phyloP scores from a whole-genome alignment of 2,888 invertebrate genomes.

The Drosophila siamana region DNA sequence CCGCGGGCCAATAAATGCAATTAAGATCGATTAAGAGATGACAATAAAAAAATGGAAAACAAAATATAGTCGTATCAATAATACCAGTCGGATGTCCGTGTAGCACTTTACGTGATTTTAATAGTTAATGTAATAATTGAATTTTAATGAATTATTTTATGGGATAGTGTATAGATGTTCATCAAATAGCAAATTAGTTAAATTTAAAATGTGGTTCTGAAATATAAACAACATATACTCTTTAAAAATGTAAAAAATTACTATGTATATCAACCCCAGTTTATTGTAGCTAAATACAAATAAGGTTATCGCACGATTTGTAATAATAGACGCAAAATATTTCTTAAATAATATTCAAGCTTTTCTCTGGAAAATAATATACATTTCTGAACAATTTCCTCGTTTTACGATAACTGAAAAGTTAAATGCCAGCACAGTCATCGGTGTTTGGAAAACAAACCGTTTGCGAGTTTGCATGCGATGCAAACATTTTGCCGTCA shows the following conservation, averaged over 20 bases:
- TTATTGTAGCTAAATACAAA: no score
- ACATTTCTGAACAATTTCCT: neutral
- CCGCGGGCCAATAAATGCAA: slow-evolving; percentile 49
- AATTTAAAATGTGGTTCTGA: no score
- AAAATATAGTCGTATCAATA: neutral
- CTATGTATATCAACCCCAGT: no score
- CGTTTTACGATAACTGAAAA: slow-evolving; percentile 5
- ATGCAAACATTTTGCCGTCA: slow-evolving; percentile 57
- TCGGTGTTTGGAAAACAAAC: slow-evolving; percentile 61
- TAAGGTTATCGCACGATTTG: neutral
- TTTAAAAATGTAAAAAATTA: no score
- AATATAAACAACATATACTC: no score
- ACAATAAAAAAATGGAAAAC: slow-evolving; percentile 9
- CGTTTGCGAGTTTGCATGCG: slow-evolving; percentile 60
- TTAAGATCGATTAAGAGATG: slow-evolving; percentile 41
- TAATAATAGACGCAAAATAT: neutral
- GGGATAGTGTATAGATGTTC: no score
- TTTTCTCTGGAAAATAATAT: neutral
- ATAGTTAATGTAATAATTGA: slow-evolving; percentile 24
- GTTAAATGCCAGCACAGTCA: slow-evolving; percentile 43
- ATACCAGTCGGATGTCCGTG: slow-evolving; percentile 4
- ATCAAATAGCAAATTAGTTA: no score
- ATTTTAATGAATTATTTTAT: slow-evolving; percentile 3
- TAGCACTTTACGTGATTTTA: slow-evolving; percentile 17
- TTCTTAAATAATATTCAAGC: neutral